Evolutionary conservation across 2,113 vertebrate species (phyloP).

Genomic region (Lamprotornis superbus): DNA sequence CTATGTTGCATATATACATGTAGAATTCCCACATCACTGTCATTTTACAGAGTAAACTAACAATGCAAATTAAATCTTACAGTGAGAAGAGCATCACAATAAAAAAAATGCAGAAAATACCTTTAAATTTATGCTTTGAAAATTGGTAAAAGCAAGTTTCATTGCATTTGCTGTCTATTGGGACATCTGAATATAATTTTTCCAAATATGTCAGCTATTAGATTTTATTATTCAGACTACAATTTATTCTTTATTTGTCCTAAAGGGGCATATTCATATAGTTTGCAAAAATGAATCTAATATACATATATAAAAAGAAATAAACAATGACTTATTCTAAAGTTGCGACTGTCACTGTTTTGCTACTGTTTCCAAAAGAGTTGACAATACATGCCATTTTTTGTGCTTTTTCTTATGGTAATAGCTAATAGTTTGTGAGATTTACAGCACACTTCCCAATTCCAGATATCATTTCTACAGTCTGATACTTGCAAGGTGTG

Average conservation of each 20-base stretch:
- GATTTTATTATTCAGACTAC: neutral
- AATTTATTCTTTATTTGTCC: neutral
- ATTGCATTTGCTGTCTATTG: neutral
- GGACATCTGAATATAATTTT: neutral
- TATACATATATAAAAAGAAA: neutral
- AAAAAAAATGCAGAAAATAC: neutral
- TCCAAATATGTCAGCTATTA: neutral
- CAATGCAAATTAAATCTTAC: neutral
- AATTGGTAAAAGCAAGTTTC: neutral
- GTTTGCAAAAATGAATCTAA: neutral
- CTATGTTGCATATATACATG: neutral
- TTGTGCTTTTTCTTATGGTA: neutral
- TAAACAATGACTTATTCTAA: neutral
- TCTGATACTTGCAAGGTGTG: neutral
- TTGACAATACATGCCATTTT: neutral
- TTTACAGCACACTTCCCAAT: neutral
- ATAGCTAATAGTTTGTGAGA: neutral
- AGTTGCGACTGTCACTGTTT: neutral
- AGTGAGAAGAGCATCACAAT: neutral
- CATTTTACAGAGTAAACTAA: neutral
- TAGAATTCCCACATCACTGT: neutral
- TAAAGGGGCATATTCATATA: neutral
- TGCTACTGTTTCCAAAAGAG: neutral
- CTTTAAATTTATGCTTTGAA: neutral
- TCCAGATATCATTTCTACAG: neutral